These are phyloP conservation scores for Aphelinus atriplicis DNA, from an alignment of 1,140 invertebrate species.

Conservation along the genomic window DNA sequence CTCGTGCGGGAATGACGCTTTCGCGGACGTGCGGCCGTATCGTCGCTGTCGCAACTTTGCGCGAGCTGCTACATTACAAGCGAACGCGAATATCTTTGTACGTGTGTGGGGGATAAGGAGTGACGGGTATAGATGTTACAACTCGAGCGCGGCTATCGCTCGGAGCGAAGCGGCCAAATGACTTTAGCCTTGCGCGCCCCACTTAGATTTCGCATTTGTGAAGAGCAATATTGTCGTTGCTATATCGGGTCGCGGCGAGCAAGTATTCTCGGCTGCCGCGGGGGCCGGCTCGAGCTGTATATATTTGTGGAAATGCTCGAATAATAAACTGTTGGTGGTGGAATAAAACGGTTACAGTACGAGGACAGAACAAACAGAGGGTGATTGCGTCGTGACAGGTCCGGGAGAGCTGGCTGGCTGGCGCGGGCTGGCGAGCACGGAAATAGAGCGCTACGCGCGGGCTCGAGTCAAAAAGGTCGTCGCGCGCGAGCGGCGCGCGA, in stretches of 20 bases:
- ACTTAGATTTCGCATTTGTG: too few relatives aligned
- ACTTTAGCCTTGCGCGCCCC: too few relatives aligned
- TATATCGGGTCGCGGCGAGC: too few relatives aligned
- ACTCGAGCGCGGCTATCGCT: too few relatives aligned
- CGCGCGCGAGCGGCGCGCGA: slow-evolving; percentile 17
- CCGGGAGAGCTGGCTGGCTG: neutral
- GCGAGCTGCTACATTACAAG: neutral
- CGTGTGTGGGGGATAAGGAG: too few relatives aligned
- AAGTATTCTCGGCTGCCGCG: neutral
- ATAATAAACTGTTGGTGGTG: slow-evolving; percentile 1
- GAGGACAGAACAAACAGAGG: neutral
- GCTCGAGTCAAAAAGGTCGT: slow-evolving; percentile 19
- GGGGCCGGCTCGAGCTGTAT: neutral
- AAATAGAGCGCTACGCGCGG: neutral
- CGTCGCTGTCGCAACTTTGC: neutral
- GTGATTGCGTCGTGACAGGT: neutral
- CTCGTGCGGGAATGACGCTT: too few relatives aligned
- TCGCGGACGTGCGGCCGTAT: too few relatives aligned
- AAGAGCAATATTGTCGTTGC: too few relatives aligned
- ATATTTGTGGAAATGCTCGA: neutral
- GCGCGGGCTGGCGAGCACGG: too few relatives aligned
- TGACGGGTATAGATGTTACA: too few relatives aligned
- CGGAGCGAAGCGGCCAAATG: too few relatives aligned
- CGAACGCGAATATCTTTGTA: neutral
- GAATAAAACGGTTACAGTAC: slow-evolving; percentile 15